A percentile compares a stretch with the other conserved stretches of the same genome.
These are phyloP conservation scores for Mareca penelope DNA, from an alignment of 2,797 vertebrate species.

Conservation along the genomic window DNA sequence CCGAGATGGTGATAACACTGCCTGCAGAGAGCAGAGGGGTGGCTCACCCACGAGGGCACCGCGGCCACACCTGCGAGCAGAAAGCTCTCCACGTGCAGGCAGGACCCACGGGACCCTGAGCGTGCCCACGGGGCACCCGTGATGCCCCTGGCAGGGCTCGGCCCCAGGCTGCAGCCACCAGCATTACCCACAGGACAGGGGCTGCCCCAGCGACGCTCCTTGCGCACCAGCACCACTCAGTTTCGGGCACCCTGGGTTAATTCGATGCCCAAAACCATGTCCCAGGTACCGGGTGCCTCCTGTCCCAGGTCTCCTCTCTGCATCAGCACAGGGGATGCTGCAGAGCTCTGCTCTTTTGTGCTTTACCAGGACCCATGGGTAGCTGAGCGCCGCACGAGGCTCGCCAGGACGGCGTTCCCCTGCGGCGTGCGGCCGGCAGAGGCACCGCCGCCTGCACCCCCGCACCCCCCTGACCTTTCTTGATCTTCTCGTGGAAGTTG, in stretches of 20 bases:
- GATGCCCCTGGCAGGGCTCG: no score
- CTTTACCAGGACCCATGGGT: no score
- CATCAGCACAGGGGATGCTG: not conserved
- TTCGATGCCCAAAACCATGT: no score
- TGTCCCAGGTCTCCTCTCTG: not conserved
- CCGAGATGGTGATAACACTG: constrained; percentile 90
- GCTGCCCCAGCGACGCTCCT: not conserved
- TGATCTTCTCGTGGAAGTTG: constrained; percentile 95
- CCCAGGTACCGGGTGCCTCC: not conserved
- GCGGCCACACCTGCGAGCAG: no score
- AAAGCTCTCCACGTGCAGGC: no score
- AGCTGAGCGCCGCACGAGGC: not conserved
- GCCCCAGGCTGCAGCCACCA: no score
- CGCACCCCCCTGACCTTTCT: constrained; percentile 81
- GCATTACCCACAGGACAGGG: no score
- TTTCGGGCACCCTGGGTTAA: not conserved
- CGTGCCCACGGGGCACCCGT: no score
- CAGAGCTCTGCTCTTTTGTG: not conserved
- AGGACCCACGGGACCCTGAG: no score
- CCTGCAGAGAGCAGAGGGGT: constrained; percentile 72
- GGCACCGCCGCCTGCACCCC: not conserved
- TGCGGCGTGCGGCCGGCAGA: not conserved
- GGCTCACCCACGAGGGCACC: not conserved
- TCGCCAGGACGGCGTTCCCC: not conserved
- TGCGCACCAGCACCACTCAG: no score